These are phyloP conservation scores for Holothuria leucospilota DNA, from an alignment of 53 echinoderm and acorn worm species.

Conservation along the genomic window DNA sequence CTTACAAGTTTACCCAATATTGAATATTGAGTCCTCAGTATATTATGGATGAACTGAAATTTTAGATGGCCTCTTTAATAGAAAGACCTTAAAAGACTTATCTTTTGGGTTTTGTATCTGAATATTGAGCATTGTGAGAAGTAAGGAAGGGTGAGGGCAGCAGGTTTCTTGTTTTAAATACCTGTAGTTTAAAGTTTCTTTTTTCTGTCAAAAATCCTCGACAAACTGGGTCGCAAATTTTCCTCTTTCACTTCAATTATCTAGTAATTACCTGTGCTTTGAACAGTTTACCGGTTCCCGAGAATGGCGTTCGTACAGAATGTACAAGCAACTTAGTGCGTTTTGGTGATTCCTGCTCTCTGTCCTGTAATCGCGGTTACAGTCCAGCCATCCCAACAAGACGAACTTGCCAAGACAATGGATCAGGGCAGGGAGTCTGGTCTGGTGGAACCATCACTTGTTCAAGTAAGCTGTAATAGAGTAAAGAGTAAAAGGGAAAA, in stretches of 20 bases:
- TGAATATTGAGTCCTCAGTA: no score
- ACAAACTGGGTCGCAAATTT: not conserved
- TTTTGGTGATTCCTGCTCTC: conserved; percentile 64
- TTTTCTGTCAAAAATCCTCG: not conserved
- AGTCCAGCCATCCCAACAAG: conserved; percentile 41
- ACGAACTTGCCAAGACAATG: conserved; percentile 62
- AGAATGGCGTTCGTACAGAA: conserved; percentile 63
- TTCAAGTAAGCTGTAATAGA: conserved; percentile 56
- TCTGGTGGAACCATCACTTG: conserved; percentile 60
- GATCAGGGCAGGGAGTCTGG: conserved; percentile 69
- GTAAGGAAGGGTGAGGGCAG: no score
- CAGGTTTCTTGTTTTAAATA: no score
- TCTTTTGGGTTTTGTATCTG: no score
- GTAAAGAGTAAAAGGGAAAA: not conserved
- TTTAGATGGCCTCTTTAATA: no score
- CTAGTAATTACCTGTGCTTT: conserved; percentile 71
- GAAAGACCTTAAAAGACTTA: no score
- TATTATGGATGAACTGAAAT: no score
- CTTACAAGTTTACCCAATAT: no score
- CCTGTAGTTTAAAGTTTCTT: no score
- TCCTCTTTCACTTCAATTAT: not conserved
- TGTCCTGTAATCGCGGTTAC: conserved; percentile 80
- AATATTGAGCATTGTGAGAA: no score
- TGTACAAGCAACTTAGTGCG: conserved; percentile 51
- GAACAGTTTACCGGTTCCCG: conserved; percentile 60